Conservation (phyloP, 2,113 vertebrate genomes). For the Chascanopsetta lugubris region DNA sequence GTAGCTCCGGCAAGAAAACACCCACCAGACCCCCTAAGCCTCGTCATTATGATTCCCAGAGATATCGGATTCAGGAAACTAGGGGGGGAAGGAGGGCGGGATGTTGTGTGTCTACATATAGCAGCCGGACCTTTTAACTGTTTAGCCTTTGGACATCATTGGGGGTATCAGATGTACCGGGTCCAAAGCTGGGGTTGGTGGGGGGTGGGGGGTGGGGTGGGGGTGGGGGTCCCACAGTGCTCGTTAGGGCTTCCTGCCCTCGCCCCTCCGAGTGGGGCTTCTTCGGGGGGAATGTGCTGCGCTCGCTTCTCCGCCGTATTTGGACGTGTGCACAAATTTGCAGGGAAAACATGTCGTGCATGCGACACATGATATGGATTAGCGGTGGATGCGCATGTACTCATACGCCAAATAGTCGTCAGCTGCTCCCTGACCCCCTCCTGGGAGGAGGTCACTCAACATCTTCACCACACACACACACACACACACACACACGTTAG, state of each 20-base stretch:
- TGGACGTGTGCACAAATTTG: slow-evolving; percentile 53
- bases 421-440: slow-evolving; percentile 66
- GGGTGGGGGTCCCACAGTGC: slow-evolving; percentile 72
- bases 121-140: slow-evolving; percentile 76
- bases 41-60: slow-evolving; percentile 76
- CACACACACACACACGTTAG: slow-evolving; percentile 21
- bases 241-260: slow-evolving; percentile 75
- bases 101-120: slow-evolving; percentile 75
- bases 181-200: too few species aligned
- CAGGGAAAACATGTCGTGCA: slow-evolving; percentile 63
- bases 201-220: too few species aligned
- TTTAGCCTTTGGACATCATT: slow-evolving; percentile 78
- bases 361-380: slow-evolving; percentile 69
- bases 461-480: slow-evolving; percentile 47
- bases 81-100: slow-evolving; percentile 11
- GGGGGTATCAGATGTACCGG: slow-evolving; percentile 70
- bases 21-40: slow-evolving; percentile 58
- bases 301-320: slow-evolving; percentile 47
- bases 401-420: slow-evolving; percentile 48
- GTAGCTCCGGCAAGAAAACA: slow-evolving; percentile 53
- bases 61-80: slow-evolving; percentile 69
- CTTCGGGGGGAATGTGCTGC: slow-evolving; percentile 69
- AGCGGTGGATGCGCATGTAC: slow-evolving; percentile 37
- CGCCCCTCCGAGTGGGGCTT: slow-evolving; percentile 60
- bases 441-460: slow-evolving; percentile 68